Base-by-base conservation (phyloP, 2,888 invertebrate genomes). In the Orchestes rusci region DNA sequence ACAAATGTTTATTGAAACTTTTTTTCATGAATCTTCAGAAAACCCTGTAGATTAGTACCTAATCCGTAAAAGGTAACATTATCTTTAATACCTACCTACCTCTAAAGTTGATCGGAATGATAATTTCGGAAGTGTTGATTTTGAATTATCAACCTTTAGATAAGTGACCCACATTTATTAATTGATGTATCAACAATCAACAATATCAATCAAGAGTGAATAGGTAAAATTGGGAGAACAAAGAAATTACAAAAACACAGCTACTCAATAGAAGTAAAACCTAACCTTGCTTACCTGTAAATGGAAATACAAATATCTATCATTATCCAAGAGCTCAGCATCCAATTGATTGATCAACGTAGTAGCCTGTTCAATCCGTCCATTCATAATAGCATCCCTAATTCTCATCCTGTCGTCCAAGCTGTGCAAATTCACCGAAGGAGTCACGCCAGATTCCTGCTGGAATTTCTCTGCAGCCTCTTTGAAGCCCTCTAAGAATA, bases 401-500 rank as follows among this genome's bases (percentile, higher is more conserved):
- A 97, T 95, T 66, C 86, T 78, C 60, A 93, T 93, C 54, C 93
- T 74, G 59, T 94, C 90, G 59, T 96, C 95, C 48, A 96, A 70
- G 0, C 89, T 87, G 60, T 87, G 88, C 16, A 89, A 67, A 58
- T 89, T 86, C 20, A 87, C 76, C 2, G 79, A 76, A 0, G 87
- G 85, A 39, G 79, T 79, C 1, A 89, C 76, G 0, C 95, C 94
- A 4, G 95, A 92, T 68, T 97, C 97, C 59, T 87, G 79, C 66
- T 93, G 87, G 67, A 97, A 96, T 66, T 94, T 95, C 58, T 96
- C 84, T 0, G 96, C 96, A 3, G 96, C 96, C 67, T 97, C 97
- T 70, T 96, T 90, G 60, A 91, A 92, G 4, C 91, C 92, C 70
- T 92, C 91, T 90, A 39, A 16, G 37, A 44, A 10, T 5, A 5